Evolutionary conservation across 2,888 invertebrate species (phyloP).

Genomic region (Aphidoletes aphidimyza): DNA sequence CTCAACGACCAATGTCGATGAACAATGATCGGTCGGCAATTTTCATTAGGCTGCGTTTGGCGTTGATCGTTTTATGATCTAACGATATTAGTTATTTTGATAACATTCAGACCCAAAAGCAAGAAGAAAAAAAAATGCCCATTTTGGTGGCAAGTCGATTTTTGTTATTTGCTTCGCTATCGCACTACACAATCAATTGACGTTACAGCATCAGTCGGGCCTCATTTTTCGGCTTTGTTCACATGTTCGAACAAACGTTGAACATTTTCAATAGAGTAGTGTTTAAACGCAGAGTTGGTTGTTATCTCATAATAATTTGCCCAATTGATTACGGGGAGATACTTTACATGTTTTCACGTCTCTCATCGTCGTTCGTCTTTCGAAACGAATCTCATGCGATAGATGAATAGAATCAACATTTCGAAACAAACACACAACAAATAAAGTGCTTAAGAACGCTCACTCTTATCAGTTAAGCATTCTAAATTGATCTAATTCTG

Average conservation of each 20-base stretch:
- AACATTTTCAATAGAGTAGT: background rate
- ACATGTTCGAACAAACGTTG: background rate
- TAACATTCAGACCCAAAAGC: background rate
- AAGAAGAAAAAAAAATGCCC: no score
- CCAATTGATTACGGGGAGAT: conserved; percentile 40
- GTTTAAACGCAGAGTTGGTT: background rate
- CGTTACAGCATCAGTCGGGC: no score
- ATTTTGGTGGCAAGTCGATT: no score
- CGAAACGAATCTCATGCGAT: no score
- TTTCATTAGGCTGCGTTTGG: background rate
- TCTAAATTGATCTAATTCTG: conserved; percentile 46
- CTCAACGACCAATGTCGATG: no score
- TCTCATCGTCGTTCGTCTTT: no score
- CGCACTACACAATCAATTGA: background rate
- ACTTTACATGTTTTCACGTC: background rate
- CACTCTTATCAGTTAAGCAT: background rate
- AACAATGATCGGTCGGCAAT: conserved; percentile 47
- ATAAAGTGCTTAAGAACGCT: background rate
- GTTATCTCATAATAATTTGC: conserved; percentile 42
- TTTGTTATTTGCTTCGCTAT: background rate
- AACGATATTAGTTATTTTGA: conserved; percentile 24
- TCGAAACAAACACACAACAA: background rate
- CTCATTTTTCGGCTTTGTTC: background rate
- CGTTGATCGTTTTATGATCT: background rate
- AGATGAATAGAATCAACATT: no score